A percentile compares a stretch with the other conserved stretches of the same genome.
Conservation (phyloP, 2,888 invertebrate species). For the Panorpa germanica region DNA sequence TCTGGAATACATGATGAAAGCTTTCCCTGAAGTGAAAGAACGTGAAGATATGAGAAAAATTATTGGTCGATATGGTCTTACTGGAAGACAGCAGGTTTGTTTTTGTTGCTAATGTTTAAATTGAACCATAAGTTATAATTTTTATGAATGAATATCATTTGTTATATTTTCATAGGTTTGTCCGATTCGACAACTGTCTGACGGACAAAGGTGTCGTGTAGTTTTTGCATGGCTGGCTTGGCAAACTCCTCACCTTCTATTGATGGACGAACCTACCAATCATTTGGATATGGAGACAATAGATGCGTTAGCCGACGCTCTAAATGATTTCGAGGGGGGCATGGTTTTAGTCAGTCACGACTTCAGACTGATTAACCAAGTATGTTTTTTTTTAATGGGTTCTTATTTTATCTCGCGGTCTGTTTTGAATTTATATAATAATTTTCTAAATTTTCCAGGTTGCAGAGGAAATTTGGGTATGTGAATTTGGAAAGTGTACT, state of each 20-base stretch:
- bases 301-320: slow-evolving; percentile 92
- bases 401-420: slow-evolving; percentile 3
- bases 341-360: slow-evolving; percentile 99
- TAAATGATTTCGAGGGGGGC: slow-evolving; percentile 95
- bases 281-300: slow-evolving; percentile 97
- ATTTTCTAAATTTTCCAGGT: slow-evolving; percentile 40
- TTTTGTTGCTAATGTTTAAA: slow-evolving; percentile 19
- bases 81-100: slow-evolving; percentile 82
- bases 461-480: slow-evolving; percentile 98
- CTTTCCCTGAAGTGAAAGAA: slow-evolving; percentile 93
- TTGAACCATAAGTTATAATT: slow-evolving; percentile 6
- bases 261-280: slow-evolving; percentile 74
- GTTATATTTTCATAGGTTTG: slow-evolving; percentile 42
- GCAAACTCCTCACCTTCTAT: slow-evolving; percentile 87
- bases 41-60: slow-evolving; percentile 98
- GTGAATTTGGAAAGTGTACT: slow-evolving; percentile 86
- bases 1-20: slow-evolving; percentile 94
- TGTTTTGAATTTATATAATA: slow-evolving; percentile 2
- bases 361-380: slow-evolving; percentile 97
- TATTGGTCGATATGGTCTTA: slow-evolving; percentile 92
- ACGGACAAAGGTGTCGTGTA: slow-evolving; percentile 95
- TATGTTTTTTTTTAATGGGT: slow-evolving; percentile 23
- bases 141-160: neutral
- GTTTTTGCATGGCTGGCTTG: slow-evolving; percentile 98
- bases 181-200: slow-evolving; percentile 86